phyloP scores from a whole-genome alignment of 2,888 invertebrate species.

The Bruchidius siliquastri region DNA sequence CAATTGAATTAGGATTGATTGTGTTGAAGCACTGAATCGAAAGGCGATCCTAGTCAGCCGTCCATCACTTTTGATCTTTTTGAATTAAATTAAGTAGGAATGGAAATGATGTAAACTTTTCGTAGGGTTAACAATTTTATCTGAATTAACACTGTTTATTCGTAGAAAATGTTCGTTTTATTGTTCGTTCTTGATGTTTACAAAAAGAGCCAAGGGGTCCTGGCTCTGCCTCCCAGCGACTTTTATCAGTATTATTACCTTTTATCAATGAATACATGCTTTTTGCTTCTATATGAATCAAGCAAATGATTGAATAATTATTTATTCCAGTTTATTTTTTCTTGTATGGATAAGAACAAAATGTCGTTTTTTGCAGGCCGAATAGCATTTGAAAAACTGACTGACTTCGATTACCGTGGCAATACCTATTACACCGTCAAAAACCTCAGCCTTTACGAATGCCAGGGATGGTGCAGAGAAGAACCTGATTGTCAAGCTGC shows the following conservation, averaged over 20 bases:
- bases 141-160: no score
- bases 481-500: slow-evolving; percentile 90
- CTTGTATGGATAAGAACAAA: background rate
- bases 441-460: slow-evolving; percentile 88
- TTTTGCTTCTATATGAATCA: background rate
- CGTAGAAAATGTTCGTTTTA: no score
- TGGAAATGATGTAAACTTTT: no score
- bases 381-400: slow-evolving; percentile 89
- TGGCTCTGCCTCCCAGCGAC: no score
- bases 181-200: no score
- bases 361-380: slow-evolving; percentile 57
- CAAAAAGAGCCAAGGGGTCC: no score
- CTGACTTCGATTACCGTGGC: slow-evolving; percentile 86
- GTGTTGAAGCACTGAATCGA: background rate
- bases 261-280: no score
- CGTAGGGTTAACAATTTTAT: no score
- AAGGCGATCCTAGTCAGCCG: background rate
- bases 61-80: no score
- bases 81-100: no score
- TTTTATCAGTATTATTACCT: no score
- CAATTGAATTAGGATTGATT: background rate
- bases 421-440: slow-evolving; percentile 89
- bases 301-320: slow-evolving; percentile 1
- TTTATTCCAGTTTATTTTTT: background rate
- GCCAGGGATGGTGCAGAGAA: slow-evolving; percentile 92